A percentile compares a stretch with the other conserved stretches of the same genome.
Conservation (phyloP, 2,797 vertebrate species). For the Florisuga fusca region DNA sequence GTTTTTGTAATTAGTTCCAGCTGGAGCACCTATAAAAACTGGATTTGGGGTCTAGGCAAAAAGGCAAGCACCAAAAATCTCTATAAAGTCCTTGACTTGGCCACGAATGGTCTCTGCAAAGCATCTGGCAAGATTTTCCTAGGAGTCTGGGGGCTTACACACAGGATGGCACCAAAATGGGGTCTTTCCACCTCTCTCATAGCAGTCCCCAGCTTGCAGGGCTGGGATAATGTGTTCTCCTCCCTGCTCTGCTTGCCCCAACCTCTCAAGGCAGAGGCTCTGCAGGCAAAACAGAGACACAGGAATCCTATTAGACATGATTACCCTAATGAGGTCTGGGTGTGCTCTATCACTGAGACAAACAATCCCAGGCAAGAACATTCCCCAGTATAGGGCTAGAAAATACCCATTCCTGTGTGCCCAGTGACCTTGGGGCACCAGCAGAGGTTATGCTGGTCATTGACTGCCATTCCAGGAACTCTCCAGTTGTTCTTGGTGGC, state of each 20-base stretch:
- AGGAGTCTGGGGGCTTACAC: not conserved
- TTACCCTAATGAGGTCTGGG: not conserved
- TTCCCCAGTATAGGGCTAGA: not conserved
- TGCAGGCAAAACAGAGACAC: not conserved
- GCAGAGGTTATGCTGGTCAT: not conserved
- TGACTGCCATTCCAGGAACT: not conserved
- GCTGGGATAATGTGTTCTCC: too few species aligned
- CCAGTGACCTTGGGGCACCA: too few species aligned
- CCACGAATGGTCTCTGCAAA: not conserved
- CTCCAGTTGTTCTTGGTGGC: not conserved
- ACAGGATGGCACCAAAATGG: rapidly evolving
- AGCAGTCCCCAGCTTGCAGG: not conserved
- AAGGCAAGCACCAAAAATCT: not conserved
- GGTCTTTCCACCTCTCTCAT: not conserved
- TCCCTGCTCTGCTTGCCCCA: not conserved
- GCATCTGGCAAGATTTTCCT: not conserved
- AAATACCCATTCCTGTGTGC: not conserved
- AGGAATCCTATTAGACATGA: not conserved
- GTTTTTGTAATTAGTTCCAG: not conserved
- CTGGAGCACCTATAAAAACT: not conserved
- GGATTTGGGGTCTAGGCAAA: not conserved
- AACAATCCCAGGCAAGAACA: not conserved
- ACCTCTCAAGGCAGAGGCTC: not conserved
- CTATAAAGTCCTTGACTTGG: not conserved
- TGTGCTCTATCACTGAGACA: not conserved